Evolutionary conservation across 2,797 vertebrate genomes (phyloP).

Genomic region (Argya squamiceps): DNA sequence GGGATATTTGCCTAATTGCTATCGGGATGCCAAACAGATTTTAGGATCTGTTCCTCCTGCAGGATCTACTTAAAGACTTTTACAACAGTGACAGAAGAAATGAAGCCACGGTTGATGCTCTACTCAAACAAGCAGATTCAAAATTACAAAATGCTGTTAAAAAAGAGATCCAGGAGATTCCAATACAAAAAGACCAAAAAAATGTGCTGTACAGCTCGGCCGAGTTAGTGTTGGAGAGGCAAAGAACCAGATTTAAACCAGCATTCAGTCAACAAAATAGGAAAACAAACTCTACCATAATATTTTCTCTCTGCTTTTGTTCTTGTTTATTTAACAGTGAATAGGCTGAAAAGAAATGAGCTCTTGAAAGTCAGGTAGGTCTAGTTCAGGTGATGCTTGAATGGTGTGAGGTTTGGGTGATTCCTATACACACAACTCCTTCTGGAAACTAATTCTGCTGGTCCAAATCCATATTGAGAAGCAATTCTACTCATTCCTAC

Average conservation of each 20-base stretch:
- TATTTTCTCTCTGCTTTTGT: neutral
- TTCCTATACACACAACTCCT: neutral
- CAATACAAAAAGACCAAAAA: slow-evolving; percentile 42
- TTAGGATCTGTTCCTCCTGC: neutral
- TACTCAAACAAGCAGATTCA: neutral
- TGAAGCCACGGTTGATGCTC: neutral
- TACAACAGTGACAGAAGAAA: neutral
- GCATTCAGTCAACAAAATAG: neutral
- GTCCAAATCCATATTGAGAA: neutral
- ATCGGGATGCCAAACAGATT: neutral
- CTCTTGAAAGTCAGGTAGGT: neutral
- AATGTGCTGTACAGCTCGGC: neutral
- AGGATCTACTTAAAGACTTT: neutral
- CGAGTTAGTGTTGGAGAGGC: neutral
- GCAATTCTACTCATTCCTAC: slow-evolving; percentile 48
- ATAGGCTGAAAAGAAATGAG: slow-evolving; percentile 13
- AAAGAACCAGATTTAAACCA: neutral
- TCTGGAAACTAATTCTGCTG: neutral
- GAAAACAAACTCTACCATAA: neutral
- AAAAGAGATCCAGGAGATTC: neutral
- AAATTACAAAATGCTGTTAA: neutral
- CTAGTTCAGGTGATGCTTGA: neutral
- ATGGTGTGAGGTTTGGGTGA: neutral
- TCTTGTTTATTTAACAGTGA: neutral
- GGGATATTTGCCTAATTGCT: neutral